Base-by-base conservation (phyloP, 2,113 vertebrate genomes). In the Echinops telfairi region DNA sequence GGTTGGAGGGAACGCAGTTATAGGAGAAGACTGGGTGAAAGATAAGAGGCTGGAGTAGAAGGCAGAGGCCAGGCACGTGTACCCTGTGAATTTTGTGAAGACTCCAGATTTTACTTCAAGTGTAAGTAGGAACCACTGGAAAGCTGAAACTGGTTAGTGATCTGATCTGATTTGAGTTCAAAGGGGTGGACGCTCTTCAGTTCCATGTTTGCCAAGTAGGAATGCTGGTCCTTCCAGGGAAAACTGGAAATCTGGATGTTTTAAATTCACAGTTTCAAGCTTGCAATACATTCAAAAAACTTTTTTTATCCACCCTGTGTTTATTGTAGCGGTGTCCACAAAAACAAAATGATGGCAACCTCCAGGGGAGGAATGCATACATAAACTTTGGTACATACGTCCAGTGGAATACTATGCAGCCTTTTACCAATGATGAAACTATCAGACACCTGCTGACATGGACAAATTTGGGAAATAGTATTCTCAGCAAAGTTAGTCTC, bases 241-340 rank as follows among this genome's bases (percentile, higher is more conserved):
- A 86, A n/a, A 31, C 12, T 38, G 9, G 64, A 85, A 86, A 76
- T 85, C 57, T 66, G 43, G 83, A 22, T 36, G 29, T 76, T 86
- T 73, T 83, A 85, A 64, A 92, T 64, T 90, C n/a, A 25, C 17
- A 17, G 31, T 68, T 93, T 86, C 68, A 78, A 88, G 79, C 47
- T 90, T 43, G 85, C 75, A 89, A 22, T 43, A 60, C 40, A 62
- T 8, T 88, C 22, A 43, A 79, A 88, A 88, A n/a, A n/a, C n/a
- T n/a, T n/a, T n/a, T n/a, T n/a, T n/a, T n/a, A n/a, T n/a, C n/a
- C n/a, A n/a, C n/a, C n/a, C n/a, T n/a, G n/a, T n/a, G n/a, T n/a
- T n/a, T n/a, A n/a, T n/a, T n/a, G n/a, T n/a, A n/a, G n/a, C n/a
- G n/a, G n/a, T n/a, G n/a, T n/a, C n/a, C n/a, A n/a, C n/a, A n/a